phyloP scores from a whole-genome alignment of 2,113 vertebrate genomes.

The Urocynchramus pylzowi region DNA sequence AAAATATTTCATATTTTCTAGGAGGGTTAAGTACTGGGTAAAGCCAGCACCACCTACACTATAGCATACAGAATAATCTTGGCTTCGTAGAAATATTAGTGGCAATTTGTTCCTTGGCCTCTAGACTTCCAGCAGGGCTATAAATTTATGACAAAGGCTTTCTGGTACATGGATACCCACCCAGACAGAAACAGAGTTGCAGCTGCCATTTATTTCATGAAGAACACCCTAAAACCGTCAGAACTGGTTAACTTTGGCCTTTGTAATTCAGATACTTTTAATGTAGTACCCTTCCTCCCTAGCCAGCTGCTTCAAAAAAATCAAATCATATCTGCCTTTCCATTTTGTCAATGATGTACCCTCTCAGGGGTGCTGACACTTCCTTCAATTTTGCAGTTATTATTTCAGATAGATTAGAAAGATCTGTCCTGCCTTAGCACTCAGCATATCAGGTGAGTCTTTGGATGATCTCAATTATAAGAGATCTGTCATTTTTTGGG shows the following conservation, averaged over 20 bases:
- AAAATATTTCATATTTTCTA: conserved; percentile 18
- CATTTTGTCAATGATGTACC: neutral
- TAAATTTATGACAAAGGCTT: neutral
- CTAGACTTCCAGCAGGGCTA: neutral
- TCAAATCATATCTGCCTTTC: neutral
- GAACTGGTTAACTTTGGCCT: neutral
- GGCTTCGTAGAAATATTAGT: neutral
- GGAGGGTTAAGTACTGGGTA: neutral
- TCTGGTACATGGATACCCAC: neutral
- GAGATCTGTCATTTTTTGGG: neutral
- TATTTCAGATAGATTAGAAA: neutral
- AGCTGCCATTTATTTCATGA: neutral
- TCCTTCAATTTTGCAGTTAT: neutral
- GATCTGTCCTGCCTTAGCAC: neutral
- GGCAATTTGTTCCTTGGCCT: neutral
- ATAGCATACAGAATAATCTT: neutral
- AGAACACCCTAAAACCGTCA: neutral
- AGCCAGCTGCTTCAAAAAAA: neutral
- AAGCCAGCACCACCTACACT: neutral
- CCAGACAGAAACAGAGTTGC: neutral
- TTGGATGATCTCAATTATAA: neutral
- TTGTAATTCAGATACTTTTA: neutral
- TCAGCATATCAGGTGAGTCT: neutral
- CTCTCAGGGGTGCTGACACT: neutral
- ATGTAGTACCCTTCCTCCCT: neutral